These are phyloP conservation scores for Paelopatides confundens DNA, from an alignment of 53 echinoderm and acorn worm genomes.

Conservation along the genomic window DNA sequence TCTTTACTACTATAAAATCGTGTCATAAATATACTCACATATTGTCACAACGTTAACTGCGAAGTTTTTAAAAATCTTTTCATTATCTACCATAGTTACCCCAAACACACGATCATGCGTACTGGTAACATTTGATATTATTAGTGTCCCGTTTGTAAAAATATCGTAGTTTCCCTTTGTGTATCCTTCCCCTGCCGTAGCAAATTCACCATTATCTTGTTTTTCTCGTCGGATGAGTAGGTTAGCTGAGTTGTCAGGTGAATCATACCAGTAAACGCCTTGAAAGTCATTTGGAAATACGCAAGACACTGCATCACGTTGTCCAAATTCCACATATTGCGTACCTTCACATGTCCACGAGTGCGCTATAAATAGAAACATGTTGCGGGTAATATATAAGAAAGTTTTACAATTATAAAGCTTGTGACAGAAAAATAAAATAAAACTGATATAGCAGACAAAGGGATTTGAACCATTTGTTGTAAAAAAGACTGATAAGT, in stretches of 20 bases:
- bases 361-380: no score
- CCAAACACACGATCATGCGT: neutral
- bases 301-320: neutral
- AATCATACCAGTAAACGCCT: neutral
- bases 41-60: neutral
- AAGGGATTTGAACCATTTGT: no score
- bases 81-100: neutral
- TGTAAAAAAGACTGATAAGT: no score
- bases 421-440: no score
- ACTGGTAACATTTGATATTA: neutral
- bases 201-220: neutral
- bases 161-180: neutral
- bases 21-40: neutral
- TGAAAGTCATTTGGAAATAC: neutral
- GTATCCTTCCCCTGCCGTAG: neutral
- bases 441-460: no score
- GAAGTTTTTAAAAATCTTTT: neutral
- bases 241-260: neutral
- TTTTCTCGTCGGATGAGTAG: neutral
- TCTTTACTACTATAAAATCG: no score
- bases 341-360: neutral
- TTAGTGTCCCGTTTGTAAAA: neutral
- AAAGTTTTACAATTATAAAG: no score
- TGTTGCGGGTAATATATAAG: no score
- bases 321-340: neutral